Evolutionary conservation across 2,797 vertebrate genomes (phyloP).

Genomic region (Thalassophryne amazonica): DNA sequence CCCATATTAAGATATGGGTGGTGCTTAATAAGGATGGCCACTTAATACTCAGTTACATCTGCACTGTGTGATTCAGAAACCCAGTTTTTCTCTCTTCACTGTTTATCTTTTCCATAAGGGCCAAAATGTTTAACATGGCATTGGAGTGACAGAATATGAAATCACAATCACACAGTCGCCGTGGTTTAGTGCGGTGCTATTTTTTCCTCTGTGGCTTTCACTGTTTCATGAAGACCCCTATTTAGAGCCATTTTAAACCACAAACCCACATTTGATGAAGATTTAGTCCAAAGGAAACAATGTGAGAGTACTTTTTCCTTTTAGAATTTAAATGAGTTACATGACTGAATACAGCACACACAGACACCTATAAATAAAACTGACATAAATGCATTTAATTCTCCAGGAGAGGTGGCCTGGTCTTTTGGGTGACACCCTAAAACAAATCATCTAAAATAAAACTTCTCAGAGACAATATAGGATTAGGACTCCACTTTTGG

Average conservation of each 20-base stretch:
- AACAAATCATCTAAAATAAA: background rate
- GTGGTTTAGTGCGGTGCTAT: background rate
- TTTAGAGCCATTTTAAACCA: background rate
- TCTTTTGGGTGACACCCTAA: conserved; percentile 31
- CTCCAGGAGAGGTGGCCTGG: conserved; percentile 7
- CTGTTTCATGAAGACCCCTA: conserved; percentile 1
- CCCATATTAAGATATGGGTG: conserved; percentile 42
- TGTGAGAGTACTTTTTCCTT: background rate
- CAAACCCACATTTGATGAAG: conserved; percentile 1
- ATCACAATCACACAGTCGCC: background rate
- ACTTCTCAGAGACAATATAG: conserved; percentile 1
- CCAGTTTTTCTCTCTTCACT: background rate
- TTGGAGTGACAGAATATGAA: background rate
- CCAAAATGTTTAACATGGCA: background rate
- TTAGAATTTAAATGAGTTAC: conserved; percentile 8
- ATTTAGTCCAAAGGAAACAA: conserved; percentile 4
- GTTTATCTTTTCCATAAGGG: background rate
- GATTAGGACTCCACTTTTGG: conserved; percentile 10
- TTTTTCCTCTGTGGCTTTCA: background rate
- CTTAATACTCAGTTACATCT: conserved; percentile 19
- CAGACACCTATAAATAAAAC: conserved; percentile 38
- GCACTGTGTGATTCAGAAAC: background rate
- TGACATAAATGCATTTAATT: conserved; percentile 18
- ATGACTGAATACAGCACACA: background rate
- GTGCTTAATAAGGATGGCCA: too few species aligned